A percentile compares a stretch with the other conserved stretches of the same genome.
Evolutionary conservation across 2,113 vertebrate species (phyloP).

Genomic region (Formicarius rufipectus): DNA sequence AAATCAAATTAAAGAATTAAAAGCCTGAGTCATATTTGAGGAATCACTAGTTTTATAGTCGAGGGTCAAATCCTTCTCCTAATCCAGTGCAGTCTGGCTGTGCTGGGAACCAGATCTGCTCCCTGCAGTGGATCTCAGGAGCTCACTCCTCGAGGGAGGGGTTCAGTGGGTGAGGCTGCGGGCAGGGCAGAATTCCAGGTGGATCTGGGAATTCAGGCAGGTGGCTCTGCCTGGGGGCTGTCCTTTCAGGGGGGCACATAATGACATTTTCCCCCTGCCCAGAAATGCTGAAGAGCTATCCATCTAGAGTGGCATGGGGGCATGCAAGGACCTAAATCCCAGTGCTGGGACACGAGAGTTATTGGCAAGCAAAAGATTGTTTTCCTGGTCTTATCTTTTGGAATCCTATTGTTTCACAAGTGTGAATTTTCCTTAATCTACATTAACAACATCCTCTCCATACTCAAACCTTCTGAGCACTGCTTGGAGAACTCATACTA

Average conservation of each 20-base stretch:
- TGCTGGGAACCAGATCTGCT: neutral
- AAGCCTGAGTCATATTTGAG: neutral
- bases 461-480: neutral
- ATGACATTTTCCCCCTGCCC: neutral
- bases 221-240: neutral
- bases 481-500: neutral
- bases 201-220: neutral
- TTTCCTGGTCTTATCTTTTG: neutral
- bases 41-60: neutral
- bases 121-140: neutral
- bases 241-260: neutral
- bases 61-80: neutral
- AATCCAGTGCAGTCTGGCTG: neutral
- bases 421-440: neutral
- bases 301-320: no score
- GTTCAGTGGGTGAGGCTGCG: neutral
- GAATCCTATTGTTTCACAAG: neutral
- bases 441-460: neutral
- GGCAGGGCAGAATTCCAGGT: neutral
- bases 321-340: neutral
- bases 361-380: neutral
- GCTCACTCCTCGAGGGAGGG: neutral
- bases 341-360: neutral
- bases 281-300: neutral
- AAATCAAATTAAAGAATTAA: neutral